Evolutionary conservation across 2,113 vertebrate species (phyloP), one percentile per base, ranked within the genome.

Genomic region (Corythoichthys haematopterus): DNA sequence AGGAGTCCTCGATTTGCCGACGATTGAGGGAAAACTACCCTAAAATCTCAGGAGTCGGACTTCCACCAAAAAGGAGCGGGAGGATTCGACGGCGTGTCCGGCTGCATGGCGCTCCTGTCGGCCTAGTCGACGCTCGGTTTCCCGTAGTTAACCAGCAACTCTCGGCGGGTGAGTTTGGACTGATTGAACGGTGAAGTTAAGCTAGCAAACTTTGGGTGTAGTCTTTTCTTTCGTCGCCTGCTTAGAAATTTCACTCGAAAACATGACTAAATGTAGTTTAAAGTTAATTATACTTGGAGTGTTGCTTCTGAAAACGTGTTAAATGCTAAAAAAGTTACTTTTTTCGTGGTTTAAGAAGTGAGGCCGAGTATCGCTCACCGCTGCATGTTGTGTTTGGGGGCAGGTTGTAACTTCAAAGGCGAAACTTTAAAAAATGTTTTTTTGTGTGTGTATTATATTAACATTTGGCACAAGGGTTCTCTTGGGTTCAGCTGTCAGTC

Each of bases 131-230:
- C 58, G 59, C 68, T 28, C 6, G 71, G 71, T 5, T 87, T 77
- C 76, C 68, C 70, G 76, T 48, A 16, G 65, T 59, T 7, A 78
- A 71, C 67, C 60, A 56, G 15, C 70, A 70, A 80, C 43, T 74
- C 55, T 63, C 55, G 13, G 33, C 71, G 77, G 83, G 88, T 89
- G 83, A 85, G 85, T 61, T 84, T 53, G 65, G 66, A 77, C 35
- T 72, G 70, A 76, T 50, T 79, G 55, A 13, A 59, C 6, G 28
- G n/a, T 36, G 7, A 67, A 81, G 70, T 81, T 74, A 13, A 63
- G 68, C 68, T 64, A 61, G 28, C 62, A 20, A 48, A 70, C 48
- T 61, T 64, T 63, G 58, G 68, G 78, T 84, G 76, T 83, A 71
- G 71, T 3, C 59, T 48, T 63, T 16, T 2, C 1, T 10, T 14